Percentiles rank a stretch among this genome's conserved stretches.
Evolutionary conservation across 2,797 vertebrate species (phyloP).

Genomic region (Kryptolebias ocellatus): DNA sequence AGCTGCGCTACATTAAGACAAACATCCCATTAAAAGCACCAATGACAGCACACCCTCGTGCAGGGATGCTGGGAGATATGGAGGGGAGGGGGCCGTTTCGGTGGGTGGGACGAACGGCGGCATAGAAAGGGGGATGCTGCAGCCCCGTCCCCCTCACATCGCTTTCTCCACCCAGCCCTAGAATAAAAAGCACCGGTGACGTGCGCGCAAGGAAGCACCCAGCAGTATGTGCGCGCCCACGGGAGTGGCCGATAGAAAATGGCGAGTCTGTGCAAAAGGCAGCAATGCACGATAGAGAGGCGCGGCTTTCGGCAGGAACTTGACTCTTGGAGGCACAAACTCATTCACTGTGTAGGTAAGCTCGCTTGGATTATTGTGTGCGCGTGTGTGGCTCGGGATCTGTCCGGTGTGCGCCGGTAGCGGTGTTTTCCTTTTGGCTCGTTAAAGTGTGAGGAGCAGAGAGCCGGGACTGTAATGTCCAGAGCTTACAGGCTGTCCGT

Average conservation of each 20-base stretch:
- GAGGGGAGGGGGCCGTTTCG: slow-evolving; percentile 32
- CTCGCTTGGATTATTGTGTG: slow-evolving; percentile 70
- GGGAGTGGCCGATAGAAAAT: slow-evolving; percentile 92
- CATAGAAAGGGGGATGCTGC: slow-evolving; percentile 81
- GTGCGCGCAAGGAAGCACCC: slow-evolving; percentile 80
- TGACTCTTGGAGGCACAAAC: slow-evolving; percentile 93
- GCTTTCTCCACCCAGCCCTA: slow-evolving; percentile 76
- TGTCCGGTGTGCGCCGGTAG: slow-evolving; percentile 13
- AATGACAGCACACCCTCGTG: slow-evolving; percentile 46
- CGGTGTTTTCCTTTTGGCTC: slow-evolving; percentile 18
- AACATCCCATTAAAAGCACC: slow-evolving; percentile 56
- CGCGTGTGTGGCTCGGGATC: slow-evolving; percentile 39
- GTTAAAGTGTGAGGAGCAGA: slow-evolving; percentile 12
- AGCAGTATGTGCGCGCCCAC: slow-evolving; percentile 83
- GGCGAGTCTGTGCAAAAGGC: slow-evolving; percentile 94
- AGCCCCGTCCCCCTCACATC: slow-evolving; percentile 72
- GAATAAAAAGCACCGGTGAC: slow-evolving; percentile 77
- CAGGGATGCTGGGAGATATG: slow-evolving; percentile 54
- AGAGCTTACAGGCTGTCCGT: slow-evolving; percentile 35
- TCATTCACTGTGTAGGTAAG: slow-evolving; percentile 96
- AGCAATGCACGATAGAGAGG: slow-evolving; percentile 92
- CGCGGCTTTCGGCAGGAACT: slow-evolving; percentile 93
- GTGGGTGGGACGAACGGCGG: slow-evolving; percentile 73
- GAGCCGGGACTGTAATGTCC: slow-evolving; percentile 43
- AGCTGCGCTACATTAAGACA: slow-evolving; percentile 41